A percentile compares a stretch with the other conserved stretches of the same genome.
Conservation (phyloP, 2,797 vertebrate species). For the Sebastes kiyomatsui region DNA sequence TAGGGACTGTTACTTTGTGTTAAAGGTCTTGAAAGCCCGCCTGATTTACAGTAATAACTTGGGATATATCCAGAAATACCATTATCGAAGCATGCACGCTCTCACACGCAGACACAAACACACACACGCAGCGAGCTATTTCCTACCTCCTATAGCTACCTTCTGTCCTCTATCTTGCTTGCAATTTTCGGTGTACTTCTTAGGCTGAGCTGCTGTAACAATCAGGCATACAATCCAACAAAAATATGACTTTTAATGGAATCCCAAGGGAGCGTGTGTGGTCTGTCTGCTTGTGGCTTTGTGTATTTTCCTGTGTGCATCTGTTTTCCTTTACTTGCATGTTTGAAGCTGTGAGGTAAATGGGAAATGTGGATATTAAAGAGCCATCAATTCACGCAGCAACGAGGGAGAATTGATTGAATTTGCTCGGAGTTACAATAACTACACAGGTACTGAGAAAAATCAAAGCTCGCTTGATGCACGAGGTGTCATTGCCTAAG, state of each 20-base stretch:
- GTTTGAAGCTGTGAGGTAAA: constrained; percentile 62
- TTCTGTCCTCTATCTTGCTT: constrained; percentile 51
- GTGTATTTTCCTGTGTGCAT: constrained; percentile 31
- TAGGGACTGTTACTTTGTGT: constrained; percentile 81
- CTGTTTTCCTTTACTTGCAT: constrained; percentile 36
- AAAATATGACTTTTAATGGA: constrained; percentile 63
- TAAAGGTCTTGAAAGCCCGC: constrained; percentile 78
- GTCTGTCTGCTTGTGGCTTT: constrained; percentile 14
- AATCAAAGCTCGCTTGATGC: constrained; percentile 63
- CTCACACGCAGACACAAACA: constrained; percentile 11
- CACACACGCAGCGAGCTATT: constrained; percentile 31
- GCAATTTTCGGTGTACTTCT: constrained; percentile 47
- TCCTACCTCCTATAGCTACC: constrained; percentile 43
- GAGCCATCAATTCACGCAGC: constrained; percentile 55
- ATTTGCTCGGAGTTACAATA: constrained; percentile 63
- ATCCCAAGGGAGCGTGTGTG: constrained; percentile 40
- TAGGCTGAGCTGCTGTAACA: constrained; percentile 56
- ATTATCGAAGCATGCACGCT: constrained; percentile 63
- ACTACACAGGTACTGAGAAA: constrained; percentile 45
- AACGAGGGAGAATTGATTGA: constrained; percentile 60
- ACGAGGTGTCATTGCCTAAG: constrained; percentile 41
- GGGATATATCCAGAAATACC: constrained; percentile 82
- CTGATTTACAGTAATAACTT: constrained; percentile 86
- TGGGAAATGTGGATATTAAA: constrained; percentile 62
- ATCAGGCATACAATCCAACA: constrained; percentile 60